phyloP scores from a whole-genome alignment of 2,888 invertebrate genomes.

The Phalera bucephala region DNA sequence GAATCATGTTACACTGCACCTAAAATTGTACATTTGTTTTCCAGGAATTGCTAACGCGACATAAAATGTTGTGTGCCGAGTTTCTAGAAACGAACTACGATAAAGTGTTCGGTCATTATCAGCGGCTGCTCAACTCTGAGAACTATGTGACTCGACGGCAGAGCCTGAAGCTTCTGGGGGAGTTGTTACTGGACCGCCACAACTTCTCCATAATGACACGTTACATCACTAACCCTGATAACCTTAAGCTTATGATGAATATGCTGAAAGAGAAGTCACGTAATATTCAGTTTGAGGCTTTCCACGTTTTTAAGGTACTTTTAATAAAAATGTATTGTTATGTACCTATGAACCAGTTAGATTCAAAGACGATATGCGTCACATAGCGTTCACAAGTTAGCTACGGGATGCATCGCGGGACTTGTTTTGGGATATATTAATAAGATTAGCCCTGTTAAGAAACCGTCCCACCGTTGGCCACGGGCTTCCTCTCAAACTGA shows the following conservation, averaged over 20 bases:
- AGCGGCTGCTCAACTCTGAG: slow-evolving; percentile 98
- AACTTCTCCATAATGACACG: slow-evolving; percentile 99
- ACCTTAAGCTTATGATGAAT: slow-evolving; percentile 99
- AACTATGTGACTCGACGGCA: slow-evolving; percentile 99
- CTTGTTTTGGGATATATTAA: too few species aligned
- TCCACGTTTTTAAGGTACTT: slow-evolving; percentile 99
- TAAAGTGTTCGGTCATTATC: slow-evolving; percentile 98
- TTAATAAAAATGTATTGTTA: too few species aligned
- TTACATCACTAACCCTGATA: slow-evolving; percentile 99
- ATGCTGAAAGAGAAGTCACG: slow-evolving; percentile 99
- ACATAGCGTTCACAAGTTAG: too few species aligned
- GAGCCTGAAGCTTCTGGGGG: slow-evolving; percentile 98
- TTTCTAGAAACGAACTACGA: slow-evolving; percentile 99
- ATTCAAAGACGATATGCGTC: too few species aligned
- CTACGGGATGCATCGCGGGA: too few species aligned
- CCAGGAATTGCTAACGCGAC: slow-evolving; percentile 95
- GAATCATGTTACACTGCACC: too few species aligned
- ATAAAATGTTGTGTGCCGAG: slow-evolving; percentile 98
- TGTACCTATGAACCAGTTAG: too few species aligned
- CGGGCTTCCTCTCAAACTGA: too few species aligned
- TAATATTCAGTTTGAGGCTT: slow-evolving; percentile 99
- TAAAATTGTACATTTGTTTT: slow-evolving; percentile 38
- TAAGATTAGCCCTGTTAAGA: too few species aligned
- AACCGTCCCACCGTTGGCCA: too few species aligned
- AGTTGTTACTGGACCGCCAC: slow-evolving; percentile 98